Evolutionary conservation across 2,797 vertebrate genomes (phyloP).

Genomic region (Lerista edwardsae): DNA sequence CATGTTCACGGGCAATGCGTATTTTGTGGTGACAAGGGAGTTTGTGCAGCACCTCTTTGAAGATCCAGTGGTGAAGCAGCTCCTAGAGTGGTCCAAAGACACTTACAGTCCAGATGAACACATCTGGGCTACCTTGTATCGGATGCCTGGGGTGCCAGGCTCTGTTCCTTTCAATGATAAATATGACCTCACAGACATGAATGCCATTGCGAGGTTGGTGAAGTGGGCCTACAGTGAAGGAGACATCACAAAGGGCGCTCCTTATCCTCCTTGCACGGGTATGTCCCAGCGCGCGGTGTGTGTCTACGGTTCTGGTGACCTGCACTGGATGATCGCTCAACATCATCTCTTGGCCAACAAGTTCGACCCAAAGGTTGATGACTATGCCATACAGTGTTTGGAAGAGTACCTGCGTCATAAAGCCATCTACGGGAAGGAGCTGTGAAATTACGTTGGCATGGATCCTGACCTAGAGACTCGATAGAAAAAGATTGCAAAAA

Average conservation of each 20-base stretch:
- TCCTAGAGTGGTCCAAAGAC: constrained; percentile 90
- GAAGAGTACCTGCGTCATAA: constrained; percentile 84
- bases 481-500: background rate
- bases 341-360: constrained; percentile 93
- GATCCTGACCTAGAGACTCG: no score
- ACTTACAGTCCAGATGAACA: constrained; percentile 93
- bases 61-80: constrained; percentile 60
- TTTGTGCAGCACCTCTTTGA: constrained; percentile 83
- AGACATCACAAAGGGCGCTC: constrained; percentile 78
- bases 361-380: constrained; percentile 87
- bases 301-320: constrained; percentile 86
- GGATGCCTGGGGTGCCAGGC: constrained; percentile 85
- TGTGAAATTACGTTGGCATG: constrained; percentile 47
- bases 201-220: constrained; percentile 82
- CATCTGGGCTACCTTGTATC: constrained; percentile 89
- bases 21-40: constrained; percentile 82
- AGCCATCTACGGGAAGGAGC: constrained; percentile 69
- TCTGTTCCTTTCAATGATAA: constrained; percentile 78
- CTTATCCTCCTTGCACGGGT: constrained; percentile 85
- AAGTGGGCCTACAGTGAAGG: constrained; percentile 86
- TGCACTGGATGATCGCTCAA: constrained; percentile 84
- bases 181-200: constrained; percentile 86
- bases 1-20: constrained; percentile 89
- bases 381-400: constrained; percentile 84
- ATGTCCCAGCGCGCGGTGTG: constrained; percentile 79